phyloP scores from a whole-genome alignment of 1,140 invertebrate genomes.

The Achatina immaculata region DNA sequence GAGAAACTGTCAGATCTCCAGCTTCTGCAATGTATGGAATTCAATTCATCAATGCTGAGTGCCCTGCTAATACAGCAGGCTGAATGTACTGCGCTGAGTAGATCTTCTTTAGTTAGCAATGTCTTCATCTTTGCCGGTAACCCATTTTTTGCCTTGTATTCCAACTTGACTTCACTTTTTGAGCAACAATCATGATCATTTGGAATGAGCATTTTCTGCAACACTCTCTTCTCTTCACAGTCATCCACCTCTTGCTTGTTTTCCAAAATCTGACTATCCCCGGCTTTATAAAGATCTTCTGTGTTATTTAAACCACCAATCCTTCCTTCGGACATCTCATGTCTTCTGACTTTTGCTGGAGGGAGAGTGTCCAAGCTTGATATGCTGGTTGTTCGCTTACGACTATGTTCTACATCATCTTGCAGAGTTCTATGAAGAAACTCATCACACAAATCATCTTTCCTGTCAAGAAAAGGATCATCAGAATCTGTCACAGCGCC shows the following conservation, averaged over 20 bases:
- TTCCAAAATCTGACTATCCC: no score
- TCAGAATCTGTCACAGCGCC: background rate
- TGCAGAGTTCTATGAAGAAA: constrained; percentile 14
- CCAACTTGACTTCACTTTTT: background rate
- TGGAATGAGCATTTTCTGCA: constrained; percentile 23
- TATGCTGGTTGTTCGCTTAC: constrained; percentile 34
- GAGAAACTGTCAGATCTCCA: constrained; percentile 57
- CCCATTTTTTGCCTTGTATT: background rate
- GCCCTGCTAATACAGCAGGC: no score
- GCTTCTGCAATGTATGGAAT: no score
- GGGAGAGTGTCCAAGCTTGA: constrained; percentile 25
- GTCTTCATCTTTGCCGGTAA: background rate
- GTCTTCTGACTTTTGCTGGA: constrained; percentile 33
- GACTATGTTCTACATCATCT: constrained; percentile 5
- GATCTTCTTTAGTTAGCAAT: background rate
- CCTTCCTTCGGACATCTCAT: constrained; percentile 18
- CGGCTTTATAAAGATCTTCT: no score
- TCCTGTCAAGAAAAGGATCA: background rate
- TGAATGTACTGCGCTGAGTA: background rate
- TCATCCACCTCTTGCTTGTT: constrained; percentile 67
- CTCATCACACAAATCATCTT: background rate
- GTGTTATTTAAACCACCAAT: no score
- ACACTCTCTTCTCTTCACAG: constrained; percentile 54
- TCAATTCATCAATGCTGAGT: no score
- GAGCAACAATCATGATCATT: background rate